These are phyloP conservation scores for Microtus oregoni DNA, from an alignment of 2,113 vertebrate species.

Conservation along the genomic window DNA sequence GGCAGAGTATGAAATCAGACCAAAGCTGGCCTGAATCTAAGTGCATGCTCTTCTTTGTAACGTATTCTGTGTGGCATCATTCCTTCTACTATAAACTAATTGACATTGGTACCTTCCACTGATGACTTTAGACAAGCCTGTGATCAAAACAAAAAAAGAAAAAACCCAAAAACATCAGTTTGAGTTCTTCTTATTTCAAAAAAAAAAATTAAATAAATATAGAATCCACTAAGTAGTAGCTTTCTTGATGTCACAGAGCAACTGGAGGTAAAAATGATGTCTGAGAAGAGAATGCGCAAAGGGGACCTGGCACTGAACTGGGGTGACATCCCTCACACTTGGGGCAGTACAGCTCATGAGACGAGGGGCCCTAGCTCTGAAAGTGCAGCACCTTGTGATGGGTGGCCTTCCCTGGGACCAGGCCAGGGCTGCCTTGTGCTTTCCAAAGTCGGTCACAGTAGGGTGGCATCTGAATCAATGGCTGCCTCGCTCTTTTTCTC, in stretches of 20 bases:
- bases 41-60: not conserved
- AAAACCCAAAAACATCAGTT: not conserved
- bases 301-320: too few species aligned
- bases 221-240: too few species aligned
- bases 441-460: too few species aligned
- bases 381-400: not conserved
- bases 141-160: not conserved
- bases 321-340: too few species aligned
- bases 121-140: not conserved
- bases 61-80: not conserved
- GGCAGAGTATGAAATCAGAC: not conserved
- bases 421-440: accelerated
- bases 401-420: not conserved
- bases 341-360: too few species aligned
- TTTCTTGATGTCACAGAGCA: too few species aligned
- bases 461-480: not conserved
- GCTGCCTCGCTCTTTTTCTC: not conserved
- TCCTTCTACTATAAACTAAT: not conserved
- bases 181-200: not conserved
- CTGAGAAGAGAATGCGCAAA: too few species aligned
- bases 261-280: too few species aligned
- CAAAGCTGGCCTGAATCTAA: not conserved
- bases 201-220: too few species aligned
- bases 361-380: too few species aligned
- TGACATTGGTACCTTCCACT: not conserved